These are phyloP conservation scores for Carcina quercana DNA, from an alignment of 2,888 invertebrate species.

Conservation along the genomic window DNA sequence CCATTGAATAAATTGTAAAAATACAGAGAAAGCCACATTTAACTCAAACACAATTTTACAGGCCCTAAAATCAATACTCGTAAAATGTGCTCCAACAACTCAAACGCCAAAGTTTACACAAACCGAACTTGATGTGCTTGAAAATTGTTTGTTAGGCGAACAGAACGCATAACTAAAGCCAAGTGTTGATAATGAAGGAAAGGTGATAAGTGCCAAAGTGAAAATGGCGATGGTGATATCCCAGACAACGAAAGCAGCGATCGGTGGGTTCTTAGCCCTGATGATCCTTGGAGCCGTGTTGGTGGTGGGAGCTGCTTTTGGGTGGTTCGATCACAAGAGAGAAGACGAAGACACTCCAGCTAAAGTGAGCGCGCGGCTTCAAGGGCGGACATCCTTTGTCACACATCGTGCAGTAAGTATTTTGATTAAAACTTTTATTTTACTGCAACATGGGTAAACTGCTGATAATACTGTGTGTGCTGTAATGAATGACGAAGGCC, in stretches of 20 bases:
- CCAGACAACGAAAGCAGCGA: conserved; percentile 64
- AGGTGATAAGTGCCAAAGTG: conserved; percentile 43
- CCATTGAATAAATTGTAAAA: too few species aligned
- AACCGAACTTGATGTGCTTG: too few species aligned
- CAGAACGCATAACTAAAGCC: neutral
- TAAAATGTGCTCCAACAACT: too few species aligned
- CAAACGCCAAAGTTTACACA: too few species aligned
- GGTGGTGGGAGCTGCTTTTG: conserved; percentile 62
- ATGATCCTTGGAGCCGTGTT: conserved; percentile 65
- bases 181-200: conserved; percentile 28
- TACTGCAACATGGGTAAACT: too few species aligned
- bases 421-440: neutral
- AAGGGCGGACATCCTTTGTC: conserved; percentile 62
- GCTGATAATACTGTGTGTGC: too few species aligned
- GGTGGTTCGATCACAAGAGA: conserved; percentile 61
- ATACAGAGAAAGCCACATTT: too few species aligned
- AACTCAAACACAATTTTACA: too few species aligned
- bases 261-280: conserved; percentile 58
- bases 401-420: conserved; percentile 65
- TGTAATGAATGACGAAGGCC: too few species aligned
- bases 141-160: too few species aligned
- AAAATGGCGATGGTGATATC: conserved; percentile 72
- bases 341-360: conserved; percentile 66
- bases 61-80: too few species aligned
- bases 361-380: conserved; percentile 59